A percentile compares a stretch with the other conserved stretches of the same genome.
These are phyloP conservation scores for Tachuris rubrigastra DNA, from an alignment of 2,113 vertebrate genomes.

Conservation along the genomic window DNA sequence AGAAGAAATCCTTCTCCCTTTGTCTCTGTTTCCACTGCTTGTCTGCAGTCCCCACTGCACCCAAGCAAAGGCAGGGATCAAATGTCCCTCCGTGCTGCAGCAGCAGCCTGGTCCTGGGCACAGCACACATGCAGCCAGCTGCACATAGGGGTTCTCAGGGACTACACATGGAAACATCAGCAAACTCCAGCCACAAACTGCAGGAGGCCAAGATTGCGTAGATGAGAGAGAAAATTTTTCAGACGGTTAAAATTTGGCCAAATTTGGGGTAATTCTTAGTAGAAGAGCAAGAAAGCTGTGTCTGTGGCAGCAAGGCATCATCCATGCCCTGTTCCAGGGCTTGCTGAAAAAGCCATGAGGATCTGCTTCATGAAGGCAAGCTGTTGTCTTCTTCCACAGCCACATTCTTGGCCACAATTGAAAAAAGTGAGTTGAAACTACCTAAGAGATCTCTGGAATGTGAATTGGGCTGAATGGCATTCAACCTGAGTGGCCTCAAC, in stretches of 20 bases:
- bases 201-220: background rate
- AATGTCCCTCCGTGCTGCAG: background rate
- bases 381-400: background rate
- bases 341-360: background rate
- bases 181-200: background rate
- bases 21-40: background rate
- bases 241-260: background rate
- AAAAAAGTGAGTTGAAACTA: background rate
- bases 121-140: background rate
- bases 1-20: background rate
- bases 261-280: background rate
- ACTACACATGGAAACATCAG: background rate
- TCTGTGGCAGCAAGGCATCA: background rate
- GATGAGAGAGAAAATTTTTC: background rate
- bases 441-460: background rate
- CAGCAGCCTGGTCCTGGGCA: background rate
- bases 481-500: background rate
- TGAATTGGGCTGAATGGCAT: background rate
- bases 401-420: background rate
- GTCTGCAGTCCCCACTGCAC: background rate
- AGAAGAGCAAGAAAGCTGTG: background rate
- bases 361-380: background rate
- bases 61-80: background rate
- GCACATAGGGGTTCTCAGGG: fast-evolving
- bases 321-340: background rate